phyloP scores from a whole-genome alignment of 2,113 vertebrate species.

The Siniperca chuatsi region DNA sequence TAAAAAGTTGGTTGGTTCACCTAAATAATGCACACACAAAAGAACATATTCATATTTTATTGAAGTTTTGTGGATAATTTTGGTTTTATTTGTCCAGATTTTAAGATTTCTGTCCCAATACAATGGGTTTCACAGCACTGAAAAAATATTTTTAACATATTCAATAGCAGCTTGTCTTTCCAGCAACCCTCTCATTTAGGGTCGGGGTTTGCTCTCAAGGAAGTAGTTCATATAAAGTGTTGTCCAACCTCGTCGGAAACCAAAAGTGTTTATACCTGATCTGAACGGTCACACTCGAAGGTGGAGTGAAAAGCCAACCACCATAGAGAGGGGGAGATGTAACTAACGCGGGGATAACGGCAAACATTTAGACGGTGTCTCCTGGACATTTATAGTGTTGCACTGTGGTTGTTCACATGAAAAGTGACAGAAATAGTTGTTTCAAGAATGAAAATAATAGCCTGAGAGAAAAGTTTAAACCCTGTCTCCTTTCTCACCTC shows the following conservation, averaged over 20 bases:
- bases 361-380: too few relatives aligned
- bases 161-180: background rate
- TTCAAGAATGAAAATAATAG: too few relatives aligned
- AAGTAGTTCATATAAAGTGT: background rate
- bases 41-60: background rate
- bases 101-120: background rate
- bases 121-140: background rate
- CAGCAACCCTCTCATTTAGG: background rate
- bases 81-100: background rate
- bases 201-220: background rate
- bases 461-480: background rate
- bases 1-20: background rate
- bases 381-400: too few relatives aligned
- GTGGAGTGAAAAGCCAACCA: background rate
- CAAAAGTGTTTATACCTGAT: background rate
- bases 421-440: background rate
- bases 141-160: background rate
- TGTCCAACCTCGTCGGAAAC: background rate
- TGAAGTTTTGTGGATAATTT: background rate
- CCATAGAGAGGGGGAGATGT: background rate
- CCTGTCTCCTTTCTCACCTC: background rate
- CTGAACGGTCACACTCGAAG: background rate
- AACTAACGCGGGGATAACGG: too few relatives aligned
- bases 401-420: background rate
- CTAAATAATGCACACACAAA: background rate